Evolutionary conservation across 2,113 vertebrate genomes (phyloP), one percentile per base, ranked within the genome.

Genomic region (Herpailurus yagouaroundi): DNA sequence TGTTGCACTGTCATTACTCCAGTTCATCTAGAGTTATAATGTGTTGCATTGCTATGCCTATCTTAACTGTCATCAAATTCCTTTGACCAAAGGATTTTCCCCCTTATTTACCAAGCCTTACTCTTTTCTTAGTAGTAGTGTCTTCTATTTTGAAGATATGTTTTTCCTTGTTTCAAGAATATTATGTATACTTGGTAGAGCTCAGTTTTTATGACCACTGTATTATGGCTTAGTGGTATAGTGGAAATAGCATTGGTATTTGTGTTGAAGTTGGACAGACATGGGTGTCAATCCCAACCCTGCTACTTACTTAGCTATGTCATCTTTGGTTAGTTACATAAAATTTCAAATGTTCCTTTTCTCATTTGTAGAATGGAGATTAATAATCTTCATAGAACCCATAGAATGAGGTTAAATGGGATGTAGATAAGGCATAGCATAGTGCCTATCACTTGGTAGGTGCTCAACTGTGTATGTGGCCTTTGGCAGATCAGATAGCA

Each of bases 31-130:
- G 69, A 69, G n/a, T 36, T 86, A 57, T 13, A 55, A 84, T 16
- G 83, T 79, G 96, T 95, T 87, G 38, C 15, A 71, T 88, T 96
- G 52, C n/a, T 90, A 14, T 2, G n/a, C 77, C n/a, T 95, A 4
- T 88, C 84, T 97, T 93, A 96, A 95, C 10, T 94, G 69, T 85
- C 45, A 94, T 96, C 81, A 91, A 88, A 92, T 97, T 95, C 80
- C n/a, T 94, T 94, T 92, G 71, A 73, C 38, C 29, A 74, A 93
- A 81, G 29, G 23, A 66, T 91, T 93, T 89, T 18, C 31, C 50
- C 45, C 12, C n/a, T 76, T 91, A 48, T 79, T 80, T 94, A 41
- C n/a, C 45, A 77, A 85, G 18, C 2, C 38, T 73, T 89, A 55
- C 63, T 1, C 7, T 68, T 89, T 96, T 63, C n/a, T 86, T n/a